Conservation (phyloP, 2,797 vertebrate genomes). For the Esox lucius region DNA sequence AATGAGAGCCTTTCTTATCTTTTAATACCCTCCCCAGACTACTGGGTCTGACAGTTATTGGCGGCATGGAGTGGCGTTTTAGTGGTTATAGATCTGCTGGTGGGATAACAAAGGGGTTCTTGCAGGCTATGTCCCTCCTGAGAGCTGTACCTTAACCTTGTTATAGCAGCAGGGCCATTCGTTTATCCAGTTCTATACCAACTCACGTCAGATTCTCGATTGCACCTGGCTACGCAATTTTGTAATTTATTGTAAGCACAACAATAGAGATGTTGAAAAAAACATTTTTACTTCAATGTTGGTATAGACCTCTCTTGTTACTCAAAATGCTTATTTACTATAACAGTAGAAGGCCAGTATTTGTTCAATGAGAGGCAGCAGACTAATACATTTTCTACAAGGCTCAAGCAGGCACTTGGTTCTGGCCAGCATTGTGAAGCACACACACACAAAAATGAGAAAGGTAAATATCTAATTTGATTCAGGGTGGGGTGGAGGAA, state of each 20-base stretch:
- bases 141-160: constrained; percentile 3
- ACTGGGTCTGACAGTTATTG: constrained; percentile 53
- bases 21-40: constrained; percentile 52
- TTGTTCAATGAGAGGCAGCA: constrained; percentile 47
- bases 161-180: constrained; percentile 24
- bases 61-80: constrained; percentile 51
- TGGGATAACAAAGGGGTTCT: not conserved
- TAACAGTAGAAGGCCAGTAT: constrained; percentile 22
- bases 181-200: not conserved
- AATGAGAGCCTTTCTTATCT: constrained; percentile 62
- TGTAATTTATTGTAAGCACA: constrained; percentile 29
- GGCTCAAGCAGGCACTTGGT: constrained; percentile 43
- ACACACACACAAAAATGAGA: constrained; percentile 31
- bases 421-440: constrained; percentile 57
- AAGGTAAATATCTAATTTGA: constrained; percentile 60
- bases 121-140: not conserved
- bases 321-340: constrained; percentile 36
- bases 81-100: constrained; percentile 47
- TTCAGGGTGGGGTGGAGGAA: constrained; percentile 33
- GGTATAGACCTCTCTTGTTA: constrained; percentile 20
- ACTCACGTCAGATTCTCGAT: not conserved
- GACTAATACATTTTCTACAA: constrained; percentile 31
- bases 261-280: constrained; percentile 21
- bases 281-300: constrained; percentile 23
- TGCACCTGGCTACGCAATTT: constrained; percentile 9